Evolutionary conservation across 2,113 vertebrate genomes (phyloP).

Genomic region (Campylomormyrus numenius): DNA sequence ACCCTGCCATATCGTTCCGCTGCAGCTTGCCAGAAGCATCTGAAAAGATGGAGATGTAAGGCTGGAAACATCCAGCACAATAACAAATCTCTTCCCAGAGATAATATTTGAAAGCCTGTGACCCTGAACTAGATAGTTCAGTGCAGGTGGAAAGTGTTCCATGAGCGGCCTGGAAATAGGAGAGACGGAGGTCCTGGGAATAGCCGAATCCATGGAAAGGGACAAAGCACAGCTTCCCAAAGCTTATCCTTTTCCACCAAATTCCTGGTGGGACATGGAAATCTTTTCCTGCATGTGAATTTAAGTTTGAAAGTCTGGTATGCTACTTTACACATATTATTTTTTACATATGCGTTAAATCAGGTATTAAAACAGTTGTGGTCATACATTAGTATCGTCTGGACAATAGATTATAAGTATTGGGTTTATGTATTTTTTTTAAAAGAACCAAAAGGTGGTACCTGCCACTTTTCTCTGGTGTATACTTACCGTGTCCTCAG

Average conservation of each 20-base stretch:
- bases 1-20: background rate
- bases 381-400: background rate
- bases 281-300: background rate
- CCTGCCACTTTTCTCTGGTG: background rate
- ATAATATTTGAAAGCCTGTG: constrained; percentile 25
- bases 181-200: constrained; percentile 37
- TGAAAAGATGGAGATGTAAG: background rate
- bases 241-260: constrained; percentile 6
- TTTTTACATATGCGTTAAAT: background rate
- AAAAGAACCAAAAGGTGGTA: background rate
- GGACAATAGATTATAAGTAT: background rate
- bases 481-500: constrained; percentile 1
- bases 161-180: constrained; percentile 35
- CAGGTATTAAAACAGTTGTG: background rate
- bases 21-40: background rate
- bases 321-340: background rate
- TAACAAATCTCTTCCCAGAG: background rate
- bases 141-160: constrained; percentile 41
- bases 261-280: background rate
- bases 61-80: background rate
- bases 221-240: constrained; percentile 26
- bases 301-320: background rate
- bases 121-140: constrained; percentile 19
- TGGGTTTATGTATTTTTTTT: background rate
- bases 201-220: constrained; percentile 38